Evolutionary conservation across 2,113 vertebrate species (phyloP).

Genomic region (Beaufortia kweichowensis): DNA sequence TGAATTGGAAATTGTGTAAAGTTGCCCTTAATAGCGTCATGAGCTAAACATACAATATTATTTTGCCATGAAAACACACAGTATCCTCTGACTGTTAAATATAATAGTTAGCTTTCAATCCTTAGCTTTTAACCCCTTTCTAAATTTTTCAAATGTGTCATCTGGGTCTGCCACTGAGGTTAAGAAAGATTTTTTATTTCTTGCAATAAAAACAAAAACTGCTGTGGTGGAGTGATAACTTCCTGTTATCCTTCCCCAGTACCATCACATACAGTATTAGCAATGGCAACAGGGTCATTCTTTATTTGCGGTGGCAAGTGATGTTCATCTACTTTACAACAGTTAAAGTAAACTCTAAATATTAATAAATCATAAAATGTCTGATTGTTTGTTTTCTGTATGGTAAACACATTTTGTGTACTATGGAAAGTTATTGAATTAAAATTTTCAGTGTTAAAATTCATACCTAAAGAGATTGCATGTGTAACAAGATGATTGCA

Average conservation of each 20-base stretch:
- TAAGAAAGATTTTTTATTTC: constrained; percentile 13
- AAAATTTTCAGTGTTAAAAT: no score
- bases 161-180: constrained; percentile 7
- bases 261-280: constrained; percentile 18
- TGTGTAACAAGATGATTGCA: no score
- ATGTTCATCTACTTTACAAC: no score
- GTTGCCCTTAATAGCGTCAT: constrained; percentile 20
- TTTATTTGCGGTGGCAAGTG: no score
- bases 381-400: no score
- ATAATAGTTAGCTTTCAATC: constrained; percentile 35
- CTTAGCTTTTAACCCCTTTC: constrained; percentile 26
- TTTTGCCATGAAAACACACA: constrained; percentile 31
- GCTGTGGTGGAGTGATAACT: background rate
- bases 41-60: constrained; percentile 19
- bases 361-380: no score
- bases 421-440: no score
- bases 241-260: background rate
- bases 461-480: no score
- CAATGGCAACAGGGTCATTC: no score
- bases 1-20: background rate
- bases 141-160: constrained; percentile 34
- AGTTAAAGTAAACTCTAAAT: no score
- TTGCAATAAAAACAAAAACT: constrained; percentile 13
- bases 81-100: constrained; percentile 10
- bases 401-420: no score